These are phyloP conservation scores for Campaea margaritaria DNA, from an alignment of 2,888 invertebrate species.

Conservation along the genomic window DNA sequence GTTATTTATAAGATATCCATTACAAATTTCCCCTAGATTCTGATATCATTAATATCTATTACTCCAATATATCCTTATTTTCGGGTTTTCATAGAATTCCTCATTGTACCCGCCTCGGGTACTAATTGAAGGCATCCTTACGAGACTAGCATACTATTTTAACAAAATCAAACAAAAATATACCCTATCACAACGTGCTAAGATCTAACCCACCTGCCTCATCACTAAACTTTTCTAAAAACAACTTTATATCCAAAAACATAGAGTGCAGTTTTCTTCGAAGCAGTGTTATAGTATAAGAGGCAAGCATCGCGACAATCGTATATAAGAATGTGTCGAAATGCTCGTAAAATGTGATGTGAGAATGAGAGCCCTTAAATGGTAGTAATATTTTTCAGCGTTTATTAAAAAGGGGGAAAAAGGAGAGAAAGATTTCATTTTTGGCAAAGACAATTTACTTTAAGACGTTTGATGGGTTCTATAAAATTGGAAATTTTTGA, in stretches of 20 bases:
- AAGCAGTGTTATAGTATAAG: conserved; percentile 15
- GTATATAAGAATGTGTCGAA: conserved; percentile 44
- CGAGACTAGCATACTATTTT: conserved; percentile 37
- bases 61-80: conserved; percentile 31
- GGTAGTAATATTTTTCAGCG: conserved; percentile 31
- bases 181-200: conserved; percentile 21
- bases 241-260: neutral
- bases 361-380: conserved; percentile 31
- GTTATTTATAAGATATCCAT: neutral
- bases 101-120: conserved; percentile 26
- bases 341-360: conserved; percentile 36
- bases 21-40: conserved; percentile 4
- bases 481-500: too few relatives aligned
- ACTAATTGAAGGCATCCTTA: conserved; percentile 35
- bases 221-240: neutral
- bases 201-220: conserved; percentile 5
- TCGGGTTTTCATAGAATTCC: conserved; percentile 31
- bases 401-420: conserved; percentile 25
- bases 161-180: conserved; percentile 20
- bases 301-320: conserved; percentile 30
- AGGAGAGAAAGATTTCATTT: neutral
- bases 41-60: conserved; percentile 36
- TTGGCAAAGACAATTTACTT: neutral
- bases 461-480: neutral
- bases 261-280: conserved; percentile 20